phyloP scores from a whole-genome alignment of 2,113 vertebrate species.

The Lipotes vexillifer region DNA sequence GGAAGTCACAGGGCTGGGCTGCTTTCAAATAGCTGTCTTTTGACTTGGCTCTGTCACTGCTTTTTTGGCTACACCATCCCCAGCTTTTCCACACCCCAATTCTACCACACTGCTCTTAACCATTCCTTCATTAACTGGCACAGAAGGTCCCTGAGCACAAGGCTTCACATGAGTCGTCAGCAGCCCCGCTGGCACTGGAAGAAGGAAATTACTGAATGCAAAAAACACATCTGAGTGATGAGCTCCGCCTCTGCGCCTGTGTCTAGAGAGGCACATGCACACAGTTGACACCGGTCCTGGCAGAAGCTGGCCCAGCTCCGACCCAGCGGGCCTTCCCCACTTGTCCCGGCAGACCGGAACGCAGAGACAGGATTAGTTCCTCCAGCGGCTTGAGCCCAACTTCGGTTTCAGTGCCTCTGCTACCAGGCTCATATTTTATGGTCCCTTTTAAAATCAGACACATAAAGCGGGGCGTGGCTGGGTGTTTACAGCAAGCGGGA shows the following conservation, averaged over 20 bases:
- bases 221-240: accelerated
- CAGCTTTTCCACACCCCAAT: not conserved
- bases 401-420: not conserved
- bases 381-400: not conserved
- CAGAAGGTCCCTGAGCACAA: accelerated
- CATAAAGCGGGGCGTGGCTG: not conserved
- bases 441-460: not conserved
- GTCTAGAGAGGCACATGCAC: not conserved
- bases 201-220: not conserved
- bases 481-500: not conserved
- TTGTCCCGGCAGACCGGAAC: not conserved
- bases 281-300: accelerated
- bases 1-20: not conserved
- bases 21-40: not conserved
- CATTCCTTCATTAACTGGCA: accelerated
- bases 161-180: accelerated
- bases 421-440: not conserved
- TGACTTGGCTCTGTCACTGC: not conserved
- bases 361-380: not conserved
- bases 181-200: not conserved
- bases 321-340: not conserved
- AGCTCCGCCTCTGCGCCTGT: not conserved
- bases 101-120: not conserved
- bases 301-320: not conserved
- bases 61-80: accelerated